Evolutionary conservation across 2,113 vertebrate species (phyloP), one percentile per base, ranked within the genome.

Genomic region (Microtus ochrogaster): DNA sequence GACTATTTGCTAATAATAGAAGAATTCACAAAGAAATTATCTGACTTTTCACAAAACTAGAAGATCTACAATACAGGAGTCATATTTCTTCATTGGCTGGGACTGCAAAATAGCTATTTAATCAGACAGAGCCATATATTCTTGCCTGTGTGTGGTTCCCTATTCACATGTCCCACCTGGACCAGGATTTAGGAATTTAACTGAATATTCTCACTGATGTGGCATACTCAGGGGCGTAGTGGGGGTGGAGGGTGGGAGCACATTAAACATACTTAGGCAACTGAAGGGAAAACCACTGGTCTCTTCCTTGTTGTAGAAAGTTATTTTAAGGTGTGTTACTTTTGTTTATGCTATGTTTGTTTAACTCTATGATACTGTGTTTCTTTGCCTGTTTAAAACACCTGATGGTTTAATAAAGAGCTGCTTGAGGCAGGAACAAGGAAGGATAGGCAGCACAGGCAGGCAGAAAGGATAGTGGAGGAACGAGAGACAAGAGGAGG

Each of bases 21-120:
- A 92, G 44, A 83, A 88, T 92, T 90, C 94, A 90, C 74, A 88
- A 49, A 84, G 65, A 94, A 95, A 76, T 22, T 94, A 78, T 36
- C 73, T 94, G 30, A 14, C 63, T 95, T 92, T 96, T 89, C 78
- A 49, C 91, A 49, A 86, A 95, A 96, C 78, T 88, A 86, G 33
- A 92, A 66, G 52, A 58, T 87, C 24, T 84, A 44, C 86, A 47
- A 76, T 36, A 13, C 7, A 16, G n/a, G 10, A 7, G n/a, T 74
- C 36, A 77, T 61, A 72, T 94, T 94, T 85, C 88, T 82, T 28
- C 22, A 24, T 36, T 63, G 49, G 22, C 66, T 61, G 47, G 66
- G 49, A 49, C n/a, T 88, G 24, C 19, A 44, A 52, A 63, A 55
- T 44, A 89, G 70, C 39, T 4, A 11, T n/a, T 30, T n/a, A n/a